Percentiles rank a stretch among this genome's conserved stretches.
phyloP scores from a whole-genome alignment of 2,888 invertebrate genomes.

The Synanthedon formicaeformis region DNA sequence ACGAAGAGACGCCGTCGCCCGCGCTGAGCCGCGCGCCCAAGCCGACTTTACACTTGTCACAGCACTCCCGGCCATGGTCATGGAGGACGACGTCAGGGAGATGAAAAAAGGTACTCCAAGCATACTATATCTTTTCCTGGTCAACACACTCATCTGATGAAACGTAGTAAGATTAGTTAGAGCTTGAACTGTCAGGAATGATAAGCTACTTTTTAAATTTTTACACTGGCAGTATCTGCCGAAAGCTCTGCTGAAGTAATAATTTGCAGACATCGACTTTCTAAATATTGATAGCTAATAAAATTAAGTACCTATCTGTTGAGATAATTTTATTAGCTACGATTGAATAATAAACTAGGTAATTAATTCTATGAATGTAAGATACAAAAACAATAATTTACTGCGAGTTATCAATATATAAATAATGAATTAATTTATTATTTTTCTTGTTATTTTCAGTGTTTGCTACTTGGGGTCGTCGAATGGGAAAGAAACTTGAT shows the following conservation, averaged over 20 bases:
- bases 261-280: too few relatives aligned
- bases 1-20: constrained; percentile 24
- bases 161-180: too few relatives aligned
- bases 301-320: too few relatives aligned
- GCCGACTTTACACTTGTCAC: constrained; percentile 79
- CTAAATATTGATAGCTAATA: too few relatives aligned
- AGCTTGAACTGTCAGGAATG: too few relatives aligned
- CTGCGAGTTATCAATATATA: background rate
- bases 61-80: constrained; percentile 81
- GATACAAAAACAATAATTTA: constrained; percentile 1
- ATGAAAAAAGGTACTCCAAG: constrained; percentile 67
- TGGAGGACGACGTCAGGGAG: constrained; percentile 76
- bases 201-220: too few relatives aligned
- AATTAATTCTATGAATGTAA: too few relatives aligned
- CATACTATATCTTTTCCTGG: too few relatives aligned
- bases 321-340: background rate
- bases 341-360: too few relatives aligned
- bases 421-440: constrained; percentile 1
- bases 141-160: too few relatives aligned
- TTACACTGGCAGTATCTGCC: too few relatives aligned
- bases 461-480: constrained; percentile 80
- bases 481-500: constrained; percentile 83
- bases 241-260: too few relatives aligned
- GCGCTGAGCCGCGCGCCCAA: constrained; percentile 21
- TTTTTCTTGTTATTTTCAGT: constrained; percentile 49